Evolutionary conservation across 1,140 invertebrate genomes (phyloP), one percentile per base, ranked within the genome.

Genomic region (Drosophila pandora): DNA sequence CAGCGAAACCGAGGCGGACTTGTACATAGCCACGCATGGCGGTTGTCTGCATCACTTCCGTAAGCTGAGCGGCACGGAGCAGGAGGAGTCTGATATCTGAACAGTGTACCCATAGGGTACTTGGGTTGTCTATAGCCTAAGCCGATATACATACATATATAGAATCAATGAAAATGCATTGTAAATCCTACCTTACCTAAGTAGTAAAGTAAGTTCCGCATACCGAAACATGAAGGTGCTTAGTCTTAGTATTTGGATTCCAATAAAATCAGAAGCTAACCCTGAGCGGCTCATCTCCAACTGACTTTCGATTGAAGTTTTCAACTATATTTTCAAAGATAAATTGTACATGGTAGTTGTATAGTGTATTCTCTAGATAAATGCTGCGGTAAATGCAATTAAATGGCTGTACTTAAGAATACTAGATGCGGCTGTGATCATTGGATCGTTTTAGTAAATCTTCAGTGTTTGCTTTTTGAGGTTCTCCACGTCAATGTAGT

Each of bases 11-110:
- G 82, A 74, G 37, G 71, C 79, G 37, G 68, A 88, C 68, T 69
- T 88, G 68, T 88, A 67, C 76, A 79, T 88, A 72, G 71, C 71
- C 79, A 81, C 85, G 62, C 85, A 90, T 61, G 85, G 85, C 72
- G 85, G 85, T 62, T 82, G 78, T 64, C 59, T 85, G 78, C 85
- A 90, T 76, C 75, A 90, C 58, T 84, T 61, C 65, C 45, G 67
- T 32, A 56, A 32, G 32, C 73, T 59, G 52, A 57, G 56, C 53
- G 68, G 60, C 13, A 17, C 49, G 43, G 61, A 76, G 53, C 64
- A 54, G 43, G 75, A 79, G 69, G 82, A 85, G 74, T 82, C 65
- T 64, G 78, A 87, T 64, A 81, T 85, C 39, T 85, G 62, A 67
- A 30, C 12, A 67, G 39, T 49, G 39, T 49, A 39, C 30, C 56